Evolutionary conservation across 2,797 vertebrate genomes (phyloP).

Genomic region (Clarias pachynema): DNA sequence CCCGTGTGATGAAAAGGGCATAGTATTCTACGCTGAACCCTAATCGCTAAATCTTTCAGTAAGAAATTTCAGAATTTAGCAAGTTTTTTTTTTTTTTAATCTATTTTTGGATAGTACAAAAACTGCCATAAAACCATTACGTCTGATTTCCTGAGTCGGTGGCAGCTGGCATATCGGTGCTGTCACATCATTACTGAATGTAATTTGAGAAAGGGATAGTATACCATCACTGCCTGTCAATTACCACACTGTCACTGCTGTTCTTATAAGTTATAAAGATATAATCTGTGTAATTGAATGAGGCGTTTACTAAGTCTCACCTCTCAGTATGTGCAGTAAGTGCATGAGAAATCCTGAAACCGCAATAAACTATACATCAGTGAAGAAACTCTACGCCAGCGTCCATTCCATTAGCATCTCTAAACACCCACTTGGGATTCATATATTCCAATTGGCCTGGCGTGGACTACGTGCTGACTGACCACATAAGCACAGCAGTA

Average conservation of each 20-base stretch:
- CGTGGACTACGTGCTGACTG: slow-evolving; percentile 51
- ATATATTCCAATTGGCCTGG: slow-evolving; percentile 43
- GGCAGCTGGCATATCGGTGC: slow-evolving; percentile 29
- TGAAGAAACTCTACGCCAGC: slow-evolving; percentile 8
- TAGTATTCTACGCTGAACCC: slow-evolving; percentile 21
- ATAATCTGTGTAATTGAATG: slow-evolving; percentile 30
- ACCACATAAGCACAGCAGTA: slow-evolving; percentile 47
- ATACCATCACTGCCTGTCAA: slow-evolving; percentile 29
- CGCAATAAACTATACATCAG: slow-evolving; percentile 38
- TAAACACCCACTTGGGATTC: slow-evolving; percentile 48
- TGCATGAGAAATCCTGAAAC: slow-evolving; percentile 18
- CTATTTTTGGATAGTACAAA: slow-evolving; percentile 32
- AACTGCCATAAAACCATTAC: slow-evolving; percentile 29
- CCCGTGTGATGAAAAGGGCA: slow-evolving; percentile 45
- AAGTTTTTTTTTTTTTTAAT: slow-evolving; percentile 16
- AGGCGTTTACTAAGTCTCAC: slow-evolving; percentile 15
- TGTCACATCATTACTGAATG: slow-evolving; percentile 33
- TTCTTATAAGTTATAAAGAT: slow-evolving; percentile 29
- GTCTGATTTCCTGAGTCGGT: slow-evolving; percentile 7
- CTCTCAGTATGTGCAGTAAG: background rate
- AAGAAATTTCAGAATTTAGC: slow-evolving; percentile 19
- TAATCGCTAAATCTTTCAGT: slow-evolving; percentile 34
- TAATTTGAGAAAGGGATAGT: slow-evolving; percentile 35
- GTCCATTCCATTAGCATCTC: slow-evolving; percentile 45
- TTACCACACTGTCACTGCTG: slow-evolving; percentile 30